Evolutionary conservation across 2,888 invertebrate genomes (phyloP), one percentile per base, ranked within the genome.

Genomic region (Drosophila phalerata): DNA sequence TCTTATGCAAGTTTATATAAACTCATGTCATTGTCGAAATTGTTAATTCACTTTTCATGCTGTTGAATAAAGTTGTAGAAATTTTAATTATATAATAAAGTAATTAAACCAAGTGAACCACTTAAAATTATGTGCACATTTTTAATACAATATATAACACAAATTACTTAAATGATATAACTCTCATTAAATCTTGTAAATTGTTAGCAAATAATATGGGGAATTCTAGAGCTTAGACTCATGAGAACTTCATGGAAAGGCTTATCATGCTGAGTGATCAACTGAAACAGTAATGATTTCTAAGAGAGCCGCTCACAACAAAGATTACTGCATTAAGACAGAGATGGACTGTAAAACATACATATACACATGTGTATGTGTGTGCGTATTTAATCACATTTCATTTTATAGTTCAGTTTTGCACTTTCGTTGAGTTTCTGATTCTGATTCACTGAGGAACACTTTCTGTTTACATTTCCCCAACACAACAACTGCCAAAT

Each of bases 11-110:
- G 28, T 13, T 43, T 43, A 45, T n/a, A 42, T 62, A 42, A 55
- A 65, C 49, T 73, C 34, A 65, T 73, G 63, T 73, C 60, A 72
- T 75, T 66, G 58, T 63, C 64, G 17, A 69, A 73, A 32, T 53
- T 48, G 53, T 63, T 57, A 38, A 57, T 43, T 68, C 53, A 68
- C 69, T 67, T 53, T 66, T 69, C 19, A 60, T 61, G 64, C 67
- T 78, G 70, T 74, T 69, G 56, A 62, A 52, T 56, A 78, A 66
- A 78, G 61, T 64, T 77, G 38, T 60, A 72, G 62, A 75, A 67
- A 75, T 66, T 51, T 55, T 6, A 19, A 68, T 76, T 73, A 76
- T 73, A 62, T 62, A 76, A 76, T 34, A 30, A 22, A 11, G 30
- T 15, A 48, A 53, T 65, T 56, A 55, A 40, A 47, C 22, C 42